phyloP scores from a whole-genome alignment of 2,113 vertebrate species.

The Peromyscus maniculatus region DNA sequence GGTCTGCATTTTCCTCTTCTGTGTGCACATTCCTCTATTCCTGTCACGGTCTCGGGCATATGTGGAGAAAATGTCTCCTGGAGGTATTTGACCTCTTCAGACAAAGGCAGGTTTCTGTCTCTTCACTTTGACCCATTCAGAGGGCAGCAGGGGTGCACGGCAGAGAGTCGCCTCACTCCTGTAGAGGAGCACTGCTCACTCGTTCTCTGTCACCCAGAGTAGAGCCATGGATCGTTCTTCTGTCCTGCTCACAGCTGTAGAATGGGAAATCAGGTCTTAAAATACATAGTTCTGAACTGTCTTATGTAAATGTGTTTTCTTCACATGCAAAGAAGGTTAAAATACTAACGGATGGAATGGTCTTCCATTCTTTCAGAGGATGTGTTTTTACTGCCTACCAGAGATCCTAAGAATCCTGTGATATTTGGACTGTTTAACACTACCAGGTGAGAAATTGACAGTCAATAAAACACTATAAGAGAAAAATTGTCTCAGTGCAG shows the following conservation, averaged over 20 bases:
- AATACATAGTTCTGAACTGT: background rate
- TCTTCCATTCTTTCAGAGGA: slow-evolving; percentile 93
- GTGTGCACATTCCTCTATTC: background rate
- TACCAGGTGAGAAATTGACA: slow-evolving; percentile 91
- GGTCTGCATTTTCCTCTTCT: background rate
- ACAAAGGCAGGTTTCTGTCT: background rate
- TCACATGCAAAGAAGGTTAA: background rate
- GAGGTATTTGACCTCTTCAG: background rate
- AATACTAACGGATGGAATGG: background rate
- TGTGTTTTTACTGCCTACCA: slow-evolving; percentile 94
- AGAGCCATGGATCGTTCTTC: background rate
- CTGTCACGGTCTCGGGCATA: background rate
- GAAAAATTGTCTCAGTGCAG: background rate
- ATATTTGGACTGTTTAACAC: slow-evolving; percentile 98
- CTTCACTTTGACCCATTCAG: background rate
- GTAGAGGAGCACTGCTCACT: background rate
- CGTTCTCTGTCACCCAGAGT: background rate
- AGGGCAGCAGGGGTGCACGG: background rate
- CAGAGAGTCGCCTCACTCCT: background rate
- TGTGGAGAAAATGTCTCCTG: background rate
- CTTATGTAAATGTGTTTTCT: background rate
- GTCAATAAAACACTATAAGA: background rate
- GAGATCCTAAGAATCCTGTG: slow-evolving; percentile 96
- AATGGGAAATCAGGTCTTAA: background rate
- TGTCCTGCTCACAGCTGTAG: background rate